Base-by-base conservation (phyloP, 1,140 invertebrate species). In the Bombyx mandarina region DNA sequence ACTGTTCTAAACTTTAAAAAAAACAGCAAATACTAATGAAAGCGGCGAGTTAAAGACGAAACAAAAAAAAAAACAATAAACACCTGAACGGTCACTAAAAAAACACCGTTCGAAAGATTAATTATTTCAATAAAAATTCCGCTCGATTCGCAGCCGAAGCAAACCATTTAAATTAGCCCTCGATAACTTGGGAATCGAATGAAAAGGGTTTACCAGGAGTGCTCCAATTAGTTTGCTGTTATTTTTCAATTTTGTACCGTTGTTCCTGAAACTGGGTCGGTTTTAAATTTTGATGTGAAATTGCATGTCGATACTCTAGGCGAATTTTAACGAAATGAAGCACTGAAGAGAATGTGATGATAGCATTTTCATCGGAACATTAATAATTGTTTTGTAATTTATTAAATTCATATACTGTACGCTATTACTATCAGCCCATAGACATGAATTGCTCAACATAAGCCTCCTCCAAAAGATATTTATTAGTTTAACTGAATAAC, bases 151-250 rank as follows among this genome's bases (percentile, higher is more conserved):
- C 69, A 70, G 71, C 56, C 65, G 75, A 69, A 78, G 73, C 77
- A 75, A 75, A 79, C 81, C 77, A 78, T 82, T 84, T 81, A 82
- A 84, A 84, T 82, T 82, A 82, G 73, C 67, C 72, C 47, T 62
- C 77, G 71, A 79, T 81, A 79, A 80, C 78, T 84, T 75, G 77
- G 75, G 75, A 78, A 77, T 71, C 68, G 72, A 78, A 78, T 76
- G 71, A 77, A 80, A 81, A 69, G 75, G 82, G 77, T 78, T 79
- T 79, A 72, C 69, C 74, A 79, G 77, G 70, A 81, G 79, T 70
- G 67, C 60, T 77, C 79, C 79, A 85, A 85, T 85, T 81, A 85
- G 74, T 77, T 77, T 75, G 78, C 71, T 85, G 82, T 82, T 85
- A 85, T 85, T 82, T 81, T 85, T 85, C 72, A 71, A 80, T 85